These are phyloP conservation scores for Halisarca cf. caerulea DNA, from an alignment of 37 sponge, comb jelly and placozoan species.

Conservation along the genomic window DNA sequence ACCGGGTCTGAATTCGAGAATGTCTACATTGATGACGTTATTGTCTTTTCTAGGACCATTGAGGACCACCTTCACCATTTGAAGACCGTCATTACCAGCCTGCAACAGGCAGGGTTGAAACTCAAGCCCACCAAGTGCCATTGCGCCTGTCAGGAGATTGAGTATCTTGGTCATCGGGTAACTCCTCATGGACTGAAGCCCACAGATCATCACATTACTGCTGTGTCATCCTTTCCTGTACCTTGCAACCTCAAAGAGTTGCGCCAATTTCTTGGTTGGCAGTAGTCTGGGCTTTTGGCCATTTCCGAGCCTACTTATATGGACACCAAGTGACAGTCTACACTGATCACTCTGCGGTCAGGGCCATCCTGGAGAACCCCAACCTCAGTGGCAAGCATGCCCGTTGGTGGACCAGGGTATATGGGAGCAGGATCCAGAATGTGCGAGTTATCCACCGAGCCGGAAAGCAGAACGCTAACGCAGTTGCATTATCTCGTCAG, in stretches of 20 bases:
- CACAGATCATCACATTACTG: not conserved
- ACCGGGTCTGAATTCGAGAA: not conserved
- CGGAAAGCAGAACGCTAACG: slow-evolving; percentile 49
- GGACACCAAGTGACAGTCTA: slow-evolving; percentile 24
- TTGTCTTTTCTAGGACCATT: slow-evolving; percentile 33
- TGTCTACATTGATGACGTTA: slow-evolving; percentile 51
- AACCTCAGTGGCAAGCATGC: slow-evolving; percentile 45
- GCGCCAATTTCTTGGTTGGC: slow-evolving; percentile 5
- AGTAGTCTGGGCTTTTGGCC: slow-evolving; percentile 9
- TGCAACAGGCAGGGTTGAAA: slow-evolving; percentile 18
- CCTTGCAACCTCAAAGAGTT: slow-evolving; percentile 1
- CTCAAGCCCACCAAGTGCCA: slow-evolving; percentile 46
- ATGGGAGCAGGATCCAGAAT: slow-evolving; percentile 22
- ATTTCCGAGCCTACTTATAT: slow-evolving; percentile 24
- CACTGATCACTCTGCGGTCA: slow-evolving; percentile 44
- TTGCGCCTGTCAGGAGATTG: slow-evolving; percentile 8
- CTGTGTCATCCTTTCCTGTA: not conserved
- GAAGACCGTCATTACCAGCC: not conserved
- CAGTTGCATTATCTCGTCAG: slow-evolving; percentile 37
- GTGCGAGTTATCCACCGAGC: slow-evolving; percentile 40
- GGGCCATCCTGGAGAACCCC: slow-evolving; percentile 45
- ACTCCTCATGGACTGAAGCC: slow-evolving; percentile 3
- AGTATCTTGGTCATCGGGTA: slow-evolving; percentile 29
- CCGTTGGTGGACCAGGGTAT: slow-evolving; percentile 56
- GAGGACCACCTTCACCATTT: slow-evolving; percentile 43